A percentile compares a stretch with the other conserved stretches of the same genome.
These are phyloP conservation scores for Nipponacmea schrenckii DNA, from an alignment of 2,888 invertebrate genomes.

Conservation along the genomic window DNA sequence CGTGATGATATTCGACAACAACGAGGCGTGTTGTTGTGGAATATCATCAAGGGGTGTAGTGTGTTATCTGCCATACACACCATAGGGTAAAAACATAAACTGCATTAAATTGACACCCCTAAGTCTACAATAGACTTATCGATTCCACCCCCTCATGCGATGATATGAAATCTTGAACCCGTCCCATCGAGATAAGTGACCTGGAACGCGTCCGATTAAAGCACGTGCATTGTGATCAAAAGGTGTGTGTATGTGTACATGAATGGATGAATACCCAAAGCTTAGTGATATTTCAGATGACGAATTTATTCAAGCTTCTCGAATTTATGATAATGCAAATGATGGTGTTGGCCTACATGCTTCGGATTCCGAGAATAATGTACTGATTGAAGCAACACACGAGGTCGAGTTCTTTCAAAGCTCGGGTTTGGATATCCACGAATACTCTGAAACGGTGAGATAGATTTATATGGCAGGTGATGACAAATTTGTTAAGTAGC, in stretches of 20 bases:
- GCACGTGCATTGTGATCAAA: not conserved
- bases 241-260: not conserved
- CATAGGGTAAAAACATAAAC: not conserved
- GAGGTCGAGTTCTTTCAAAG: not conserved
- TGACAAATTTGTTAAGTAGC: not conserved
- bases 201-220: not conserved
- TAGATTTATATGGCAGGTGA: conserved; percentile 3
- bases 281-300: too few relatives aligned
- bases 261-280: too few relatives aligned
- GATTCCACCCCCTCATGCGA: not conserved
- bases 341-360: not conserved
- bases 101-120: not conserved
- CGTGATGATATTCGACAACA: not conserved
- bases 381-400: too few relatives aligned
- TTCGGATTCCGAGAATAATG: not conserved
- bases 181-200: not conserved
- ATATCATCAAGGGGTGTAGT: too few relatives aligned
- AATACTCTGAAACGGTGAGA: not conserved
- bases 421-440: conserved; percentile 1
- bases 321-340: too few relatives aligned
- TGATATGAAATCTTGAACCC: not conserved
- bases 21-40: not conserved
- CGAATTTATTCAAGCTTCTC: too few relatives aligned
- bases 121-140: not conserved
- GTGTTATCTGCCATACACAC: not conserved